Percentiles rank a stretch among this genome's conserved stretches.
Evolutionary conservation across 2,888 invertebrate genomes (phyloP).

Genomic region (Ligdia adustata): DNA sequence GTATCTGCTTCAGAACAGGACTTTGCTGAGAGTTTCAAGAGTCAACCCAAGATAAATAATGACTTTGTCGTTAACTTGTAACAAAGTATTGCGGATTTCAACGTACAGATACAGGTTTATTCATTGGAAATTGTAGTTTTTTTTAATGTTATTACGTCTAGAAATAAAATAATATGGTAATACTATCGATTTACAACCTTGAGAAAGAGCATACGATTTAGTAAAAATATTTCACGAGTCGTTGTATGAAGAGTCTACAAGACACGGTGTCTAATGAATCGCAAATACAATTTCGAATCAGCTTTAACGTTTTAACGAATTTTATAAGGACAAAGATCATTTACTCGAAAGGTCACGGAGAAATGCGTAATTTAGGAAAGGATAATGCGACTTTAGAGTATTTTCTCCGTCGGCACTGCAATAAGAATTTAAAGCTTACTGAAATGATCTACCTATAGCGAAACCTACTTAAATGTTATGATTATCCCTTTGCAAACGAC

Average conservation of each 20-base stretch:
- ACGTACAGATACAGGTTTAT: no score
- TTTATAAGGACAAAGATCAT: background rate
- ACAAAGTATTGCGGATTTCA: no score
- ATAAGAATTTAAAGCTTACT: background rate
- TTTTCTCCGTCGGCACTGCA: background rate
- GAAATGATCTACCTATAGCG: background rate
- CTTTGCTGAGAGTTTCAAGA: constrained; percentile 4
- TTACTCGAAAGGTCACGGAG: background rate
- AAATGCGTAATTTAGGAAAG: background rate
- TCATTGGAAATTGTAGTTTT: no score
- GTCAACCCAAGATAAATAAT: constrained; percentile 5
- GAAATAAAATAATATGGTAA: no score
- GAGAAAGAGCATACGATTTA: no score
- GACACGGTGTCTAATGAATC: no score
- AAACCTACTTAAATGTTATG: background rate
- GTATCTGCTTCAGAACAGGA: background rate
- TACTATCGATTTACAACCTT: no score
- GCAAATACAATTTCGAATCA: no score
- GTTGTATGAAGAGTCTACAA: no score
- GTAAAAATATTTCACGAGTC: no score
- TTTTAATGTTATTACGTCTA: no score
- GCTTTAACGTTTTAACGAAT: background rate
- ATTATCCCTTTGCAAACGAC: no score
- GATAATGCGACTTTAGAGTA: background rate
- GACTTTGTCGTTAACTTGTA: background rate